These are phyloP conservation scores for Caenorhabditis becei DNA, from an alignment of 2,888 invertebrate genomes.

Conservation along the genomic window DNA sequence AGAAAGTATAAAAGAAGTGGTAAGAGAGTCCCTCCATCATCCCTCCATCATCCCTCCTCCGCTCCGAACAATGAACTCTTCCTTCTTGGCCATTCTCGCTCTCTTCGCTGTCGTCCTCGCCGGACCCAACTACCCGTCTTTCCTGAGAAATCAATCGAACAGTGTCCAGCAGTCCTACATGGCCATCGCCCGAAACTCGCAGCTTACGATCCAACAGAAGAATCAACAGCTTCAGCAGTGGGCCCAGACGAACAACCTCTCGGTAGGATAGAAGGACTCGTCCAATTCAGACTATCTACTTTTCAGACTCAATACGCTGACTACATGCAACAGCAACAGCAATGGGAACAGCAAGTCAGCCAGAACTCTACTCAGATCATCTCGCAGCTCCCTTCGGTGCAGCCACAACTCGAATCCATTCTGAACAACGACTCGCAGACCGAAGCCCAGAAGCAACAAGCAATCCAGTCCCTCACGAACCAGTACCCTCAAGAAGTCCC, in stretches of 20 bases:
- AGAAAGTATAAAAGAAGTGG: constrained; percentile 21
- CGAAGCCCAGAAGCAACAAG: constrained; percentile 27
- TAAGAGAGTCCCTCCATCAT: neutral
- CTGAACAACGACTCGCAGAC: constrained; percentile 28
- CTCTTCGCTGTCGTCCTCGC: constrained; percentile 14
- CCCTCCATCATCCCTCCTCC: neutral
- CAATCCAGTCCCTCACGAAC: constrained; percentile 11
- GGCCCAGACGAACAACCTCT: constrained; percentile 47
- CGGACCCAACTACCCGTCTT: constrained; percentile 14
- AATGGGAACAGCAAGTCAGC: constrained; percentile 27
- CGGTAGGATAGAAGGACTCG: constrained; percentile 2
- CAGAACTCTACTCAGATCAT: constrained; percentile 37
- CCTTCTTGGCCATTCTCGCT: constrained; percentile 19
- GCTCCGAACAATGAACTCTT: constrained; percentile 25
- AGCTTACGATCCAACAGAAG: constrained; percentile 27
- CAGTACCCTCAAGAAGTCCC: constrained; percentile 45
- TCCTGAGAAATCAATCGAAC: constrained; percentile 44
- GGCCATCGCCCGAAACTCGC: constrained; percentile 23
- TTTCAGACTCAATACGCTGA: constrained; percentile 36
- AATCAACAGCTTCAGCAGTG: constrained; percentile 34
- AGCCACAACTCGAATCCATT: constrained; percentile 30
- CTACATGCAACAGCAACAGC: constrained; percentile 23
- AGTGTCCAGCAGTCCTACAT: constrained; percentile 34
- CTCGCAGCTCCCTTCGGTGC: constrained; percentile 20
- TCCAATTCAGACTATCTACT: neutral